Base-by-base conservation (phyloP, 2,113 vertebrate species). In the Eidolon helvum region DNA sequence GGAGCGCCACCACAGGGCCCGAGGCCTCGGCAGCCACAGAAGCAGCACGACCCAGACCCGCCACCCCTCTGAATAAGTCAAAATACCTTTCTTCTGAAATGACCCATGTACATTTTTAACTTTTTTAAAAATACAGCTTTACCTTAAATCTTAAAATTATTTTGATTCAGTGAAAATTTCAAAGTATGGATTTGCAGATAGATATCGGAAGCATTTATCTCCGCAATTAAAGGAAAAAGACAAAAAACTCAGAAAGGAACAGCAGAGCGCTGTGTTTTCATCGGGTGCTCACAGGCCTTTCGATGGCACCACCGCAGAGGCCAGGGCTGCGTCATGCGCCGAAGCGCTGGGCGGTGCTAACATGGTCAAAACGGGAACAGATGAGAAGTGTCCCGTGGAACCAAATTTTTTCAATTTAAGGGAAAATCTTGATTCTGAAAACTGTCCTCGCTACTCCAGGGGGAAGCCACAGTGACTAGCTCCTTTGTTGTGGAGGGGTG, bases 241-340 rank as follows among this genome's bases (percentile, higher is more conserved):
- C 7, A 71, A 8, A 69, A 6, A 69, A 68, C 53, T 82, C 57
- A 30, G 28, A 65, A 65, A 24, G 26, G 38, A n/a, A 45, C 15
- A 5, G 35, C 43, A 55, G 28, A 63, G 6, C 24, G 45, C 91
- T 53, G 11, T 38, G 2, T 10, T 35, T 55, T 10, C 8, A 55
- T 4, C 3, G 10, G 48, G 48, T 38, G 35, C 33, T 0, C 1
- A 35, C 18, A 26, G 18, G 18, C 43, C 43, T 50, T 55, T 43
- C 9, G 0, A 18, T 0, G 22, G 53, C 12, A n/a, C n/a, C 8
- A 10, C 28, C 0, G 1, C 53, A 21, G 43, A 14, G 0, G 11
- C 74, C 55, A n/a, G 59, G 33, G 38, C 2, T 0, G 11, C 5
- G 0, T 15, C 50, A 21, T 0, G 2, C 40, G 40, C 38, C 38